Evolutionary conservation across 2,888 invertebrate genomes (phyloP), one percentile per base, ranked within the genome.

Genomic region (Tetragonula carbonaria): DNA sequence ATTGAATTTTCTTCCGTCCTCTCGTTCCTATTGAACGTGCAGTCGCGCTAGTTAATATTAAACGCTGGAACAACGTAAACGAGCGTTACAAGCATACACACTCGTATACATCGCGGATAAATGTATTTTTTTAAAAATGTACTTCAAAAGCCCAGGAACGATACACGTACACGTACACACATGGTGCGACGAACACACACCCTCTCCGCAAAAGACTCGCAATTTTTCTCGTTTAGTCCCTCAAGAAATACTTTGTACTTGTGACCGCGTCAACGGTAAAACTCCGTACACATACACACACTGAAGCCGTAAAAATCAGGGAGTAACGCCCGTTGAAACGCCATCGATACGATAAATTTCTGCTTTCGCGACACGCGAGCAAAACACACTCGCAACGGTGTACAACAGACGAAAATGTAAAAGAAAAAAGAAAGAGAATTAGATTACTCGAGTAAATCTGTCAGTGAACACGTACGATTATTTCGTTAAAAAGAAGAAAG

Each of bases 211-310:
- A 78, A 38, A 51, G 28, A 67, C 67, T 75, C 81, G 57, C 51
- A 45, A 8, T 16, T 84, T 83, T 51, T 63, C 57, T 57, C 67
- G 55, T 76, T 53, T 62, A 63, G 80, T 74, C 84, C 68, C 86
- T 87, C 84, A 84, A 89, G 84, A 87, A 87, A 82, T 85, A 87
- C 80, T 90, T 90, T 90, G 90, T 89, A 88, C 90, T 87, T 86
- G 23, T 77, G 84, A 90, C 89, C 86, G 84, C 82, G 83, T 86
- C 86, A 83, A 88, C 82, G 63, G 73, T 85, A 90, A 90, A 90
- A 88, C 82, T 82, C 77, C 80, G 72, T 70, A 77, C 63, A 68
- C 84, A 75, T 63, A 77, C 55, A 68, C 76, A 82, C 76, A 82
- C 80, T 86, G 77, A 86, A 80, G 76, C 80, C 87, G 68, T 84